phyloP scores from a whole-genome alignment of 2,888 invertebrate genomes.

The Quadriops clusia region DNA sequence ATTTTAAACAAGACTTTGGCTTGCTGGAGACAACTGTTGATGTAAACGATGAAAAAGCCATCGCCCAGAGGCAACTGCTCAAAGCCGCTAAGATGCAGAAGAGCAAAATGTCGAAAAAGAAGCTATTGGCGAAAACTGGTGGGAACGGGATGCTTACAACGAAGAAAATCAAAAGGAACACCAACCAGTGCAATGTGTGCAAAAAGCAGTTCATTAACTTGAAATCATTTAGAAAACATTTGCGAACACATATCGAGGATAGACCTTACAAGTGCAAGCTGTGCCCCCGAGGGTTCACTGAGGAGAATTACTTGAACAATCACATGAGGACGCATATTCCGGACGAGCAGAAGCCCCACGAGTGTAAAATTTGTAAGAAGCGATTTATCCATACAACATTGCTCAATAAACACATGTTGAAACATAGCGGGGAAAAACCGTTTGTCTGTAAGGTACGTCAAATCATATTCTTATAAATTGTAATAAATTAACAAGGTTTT shows the following conservation, averaged over 20 bases:
- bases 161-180: conserved; percentile 28
- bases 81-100: conserved; percentile 32
- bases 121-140: conserved; percentile 27
- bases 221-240: conserved; percentile 37
- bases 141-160: conserved; percentile 9
- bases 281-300: conserved; percentile 35
- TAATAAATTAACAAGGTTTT: no score
- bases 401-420: conserved; percentile 37
- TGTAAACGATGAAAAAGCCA: conserved; percentile 30
- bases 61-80: conserved; percentile 35
- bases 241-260: conserved; percentile 37
- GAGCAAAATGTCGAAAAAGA: conserved; percentile 28
- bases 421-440: conserved; percentile 38
- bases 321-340: conserved; percentile 36
- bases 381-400: conserved; percentile 37
- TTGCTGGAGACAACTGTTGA: conserved; percentile 23
- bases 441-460: conserved; percentile 41
- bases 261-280: conserved; percentile 35
- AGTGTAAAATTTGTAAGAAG: conserved; percentile 37
- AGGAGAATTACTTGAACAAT: conserved; percentile 37
- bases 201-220: conserved; percentile 36
- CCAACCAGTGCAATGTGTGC: conserved; percentile 36
- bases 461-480: no score
- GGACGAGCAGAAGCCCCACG: conserved; percentile 38
- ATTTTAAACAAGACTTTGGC: conserved; percentile 28